Conservation (phyloP, 2,888 invertebrate species). For the Luffia ferchaultella region DNA sequence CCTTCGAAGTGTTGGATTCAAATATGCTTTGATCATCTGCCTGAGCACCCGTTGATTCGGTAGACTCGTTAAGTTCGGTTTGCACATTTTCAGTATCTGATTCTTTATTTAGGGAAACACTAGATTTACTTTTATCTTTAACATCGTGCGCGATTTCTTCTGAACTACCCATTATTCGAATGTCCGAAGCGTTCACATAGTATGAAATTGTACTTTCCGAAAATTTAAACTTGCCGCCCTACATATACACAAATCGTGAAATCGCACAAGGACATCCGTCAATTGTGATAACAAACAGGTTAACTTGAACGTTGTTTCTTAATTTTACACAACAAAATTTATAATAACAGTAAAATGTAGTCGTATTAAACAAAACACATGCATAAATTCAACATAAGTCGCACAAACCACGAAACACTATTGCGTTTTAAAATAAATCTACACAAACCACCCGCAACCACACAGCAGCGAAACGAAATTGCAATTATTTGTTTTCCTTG, state of each 20-base stretch:
- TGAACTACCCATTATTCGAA: conserved; percentile 43
- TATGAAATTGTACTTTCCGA: conserved; percentile 30
- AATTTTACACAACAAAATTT: not conserved
- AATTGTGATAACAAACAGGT: conserved; percentile 45
- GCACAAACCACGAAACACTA: no score
- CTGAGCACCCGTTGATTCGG: conserved; percentile 19
- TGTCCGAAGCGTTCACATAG: conserved; percentile 26
- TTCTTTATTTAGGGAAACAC: conserved; percentile 18
- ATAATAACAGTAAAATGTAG: no score
- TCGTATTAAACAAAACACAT: no score
- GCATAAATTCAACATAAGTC: no score
- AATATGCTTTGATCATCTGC: not conserved
- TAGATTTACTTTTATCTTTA: conserved; percentile 23
- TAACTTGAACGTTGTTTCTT: conserved; percentile 17
- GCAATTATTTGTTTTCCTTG: no score
- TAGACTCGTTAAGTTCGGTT: not conserved
- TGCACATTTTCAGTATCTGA: conserved; percentile 1
- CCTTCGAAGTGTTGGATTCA: conserved; percentile 39
- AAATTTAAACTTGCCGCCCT: conserved; percentile 60
- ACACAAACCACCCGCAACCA: no score
- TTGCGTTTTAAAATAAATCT: no score
- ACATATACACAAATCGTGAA: conserved; percentile 36
- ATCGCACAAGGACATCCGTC: conserved; percentile 62
- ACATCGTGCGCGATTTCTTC: conserved; percentile 32
- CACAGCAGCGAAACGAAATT: no score